These are phyloP conservation scores for Montipora capitata DNA, from an alignment of 92 coral and sea anemone species.

Conservation along the genomic window DNA sequence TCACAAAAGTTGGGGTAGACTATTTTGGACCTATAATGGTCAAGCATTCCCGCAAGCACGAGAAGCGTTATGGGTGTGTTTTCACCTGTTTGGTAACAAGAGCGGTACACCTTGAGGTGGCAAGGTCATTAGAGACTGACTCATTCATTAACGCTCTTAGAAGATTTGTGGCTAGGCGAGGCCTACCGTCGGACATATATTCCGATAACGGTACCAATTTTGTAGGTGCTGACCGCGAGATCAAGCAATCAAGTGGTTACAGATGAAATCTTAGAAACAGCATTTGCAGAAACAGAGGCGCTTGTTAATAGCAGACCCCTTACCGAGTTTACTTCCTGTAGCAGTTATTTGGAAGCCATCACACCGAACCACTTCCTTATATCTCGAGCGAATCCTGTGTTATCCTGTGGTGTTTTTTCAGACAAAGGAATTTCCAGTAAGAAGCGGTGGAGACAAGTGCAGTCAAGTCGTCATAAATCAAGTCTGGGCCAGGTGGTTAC, in stretches of 20 bases:
- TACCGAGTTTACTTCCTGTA: conserved; percentile 60
- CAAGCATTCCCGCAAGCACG: conserved; percentile 29
- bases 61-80: conserved; percentile 53
- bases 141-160: conserved; percentile 41
- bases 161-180: conserved; percentile 44
- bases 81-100: conserved; percentile 61
- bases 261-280: conserved; percentile 35
- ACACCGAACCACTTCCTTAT: conserved; percentile 71
- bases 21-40: conserved; percentile 63
- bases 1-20: conserved; percentile 60
- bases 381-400: conserved; percentile 51
- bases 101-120: conserved; percentile 64
- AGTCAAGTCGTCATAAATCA: conserved; percentile 47
- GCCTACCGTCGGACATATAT: conserved; percentile 39
- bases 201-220: conserved; percentile 65
- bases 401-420: conserved; percentile 53
- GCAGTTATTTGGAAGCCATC: conserved; percentile 75
- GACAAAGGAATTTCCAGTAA: conserved; percentile 28
- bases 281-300: conserved; percentile 71
- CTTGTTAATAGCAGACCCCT: conserved; percentile 63
- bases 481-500: conserved; percentile 33
- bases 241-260: conserved; percentile 53
- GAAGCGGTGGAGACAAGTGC: conserved; percentile 36
- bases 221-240: conserved; percentile 69
- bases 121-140: conserved; percentile 41